Percentiles rank a stretch among this genome's conserved stretches.
These are phyloP conservation scores for Sebastolobus alascanus DNA, from an alignment of 2,797 vertebrate species.

Conservation along the genomic window DNA sequence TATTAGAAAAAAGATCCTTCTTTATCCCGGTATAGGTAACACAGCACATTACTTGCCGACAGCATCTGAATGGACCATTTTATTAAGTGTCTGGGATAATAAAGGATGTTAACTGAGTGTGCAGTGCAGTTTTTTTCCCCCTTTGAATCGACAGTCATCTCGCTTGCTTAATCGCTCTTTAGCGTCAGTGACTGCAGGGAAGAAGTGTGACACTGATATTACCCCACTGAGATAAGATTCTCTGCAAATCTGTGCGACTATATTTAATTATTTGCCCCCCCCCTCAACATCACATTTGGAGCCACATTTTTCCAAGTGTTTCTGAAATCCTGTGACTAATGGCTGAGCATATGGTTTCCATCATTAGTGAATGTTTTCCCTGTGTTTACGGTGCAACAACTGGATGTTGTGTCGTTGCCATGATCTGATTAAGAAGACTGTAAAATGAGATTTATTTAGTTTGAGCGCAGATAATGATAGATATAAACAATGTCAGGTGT, in stretches of 20 bases:
- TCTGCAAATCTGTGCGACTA: slow-evolving; percentile 57
- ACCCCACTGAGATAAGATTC: slow-evolving; percentile 71
- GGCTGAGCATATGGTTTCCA: slow-evolving; percentile 42
- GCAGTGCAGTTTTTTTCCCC: slow-evolving; percentile 22
- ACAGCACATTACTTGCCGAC: slow-evolving; percentile 21
- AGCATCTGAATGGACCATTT: slow-evolving; percentile 39
- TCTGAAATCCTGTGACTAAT: slow-evolving; percentile 53
- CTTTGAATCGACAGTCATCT: slow-evolving; percentile 63
- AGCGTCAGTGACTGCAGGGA: slow-evolving; percentile 60
- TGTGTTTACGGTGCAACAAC: slow-evolving; percentile 7
- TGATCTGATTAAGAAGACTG: slow-evolving; percentile 2
- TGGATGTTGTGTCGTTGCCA: background rate
- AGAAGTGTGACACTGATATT: slow-evolving; percentile 70
- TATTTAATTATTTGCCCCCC: slow-evolving; percentile 63
- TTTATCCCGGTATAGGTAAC: slow-evolving; percentile 20
- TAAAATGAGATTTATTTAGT: background rate
- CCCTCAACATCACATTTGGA: slow-evolving; percentile 38
- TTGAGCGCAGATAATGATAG: background rate
- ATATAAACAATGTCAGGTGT: slow-evolving; percentile 7
- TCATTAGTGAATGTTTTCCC: slow-evolving; percentile 17
- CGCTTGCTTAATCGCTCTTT: slow-evolving; percentile 70
- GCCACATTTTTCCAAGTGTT: slow-evolving; percentile 34
- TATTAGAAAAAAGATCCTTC: background rate
- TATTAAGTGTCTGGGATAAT: slow-evolving; percentile 51
- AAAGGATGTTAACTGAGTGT: slow-evolving; percentile 56